A percentile compares a stretch with the other conserved stretches of the same genome.
These are phyloP conservation scores for Kryphioiulus occultus DNA, from an alignment of 2,888 invertebrate genomes.

Conservation along the genomic window DNA sequence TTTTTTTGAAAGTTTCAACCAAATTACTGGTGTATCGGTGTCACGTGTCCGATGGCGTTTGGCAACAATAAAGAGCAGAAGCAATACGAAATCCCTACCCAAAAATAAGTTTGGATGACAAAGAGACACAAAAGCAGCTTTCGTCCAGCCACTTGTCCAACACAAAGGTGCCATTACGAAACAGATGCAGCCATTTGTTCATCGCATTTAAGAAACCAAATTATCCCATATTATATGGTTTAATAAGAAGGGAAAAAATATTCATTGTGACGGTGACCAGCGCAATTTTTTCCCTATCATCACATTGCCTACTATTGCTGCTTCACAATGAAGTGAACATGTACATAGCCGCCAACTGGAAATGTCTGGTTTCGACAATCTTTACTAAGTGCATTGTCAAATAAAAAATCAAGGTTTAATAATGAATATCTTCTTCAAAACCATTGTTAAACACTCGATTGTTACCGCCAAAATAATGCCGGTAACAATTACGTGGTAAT, in stretches of 20 bases:
- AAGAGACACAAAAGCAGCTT: background rate
- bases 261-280: background rate
- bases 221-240: conserved; percentile 25
- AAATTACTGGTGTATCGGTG: too few species aligned
- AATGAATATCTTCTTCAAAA: conserved; percentile 35
- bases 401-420: conserved; percentile 15
- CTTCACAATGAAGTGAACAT: background rate
- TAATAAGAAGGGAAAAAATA: background rate
- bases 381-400: background rate
- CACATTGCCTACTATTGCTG: background rate
- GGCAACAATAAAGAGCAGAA: background rate
- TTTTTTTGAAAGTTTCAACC: too few species aligned
- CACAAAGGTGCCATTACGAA: background rate
- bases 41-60: too few species aligned
- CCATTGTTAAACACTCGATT: conserved; percentile 14
- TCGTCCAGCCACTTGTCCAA: background rate
- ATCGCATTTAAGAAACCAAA: background rate
- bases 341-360: conserved; percentile 1
- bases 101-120: background rate
- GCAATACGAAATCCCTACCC: background rate
- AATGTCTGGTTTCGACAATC: conserved; percentile 4
- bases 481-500: background rate
- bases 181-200: conserved; percentile 3
- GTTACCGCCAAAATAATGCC: background rate
- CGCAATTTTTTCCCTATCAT: background rate